Conservation (phyloP, 1,140 invertebrate species). For the Drosophila kikkawai region DNA sequence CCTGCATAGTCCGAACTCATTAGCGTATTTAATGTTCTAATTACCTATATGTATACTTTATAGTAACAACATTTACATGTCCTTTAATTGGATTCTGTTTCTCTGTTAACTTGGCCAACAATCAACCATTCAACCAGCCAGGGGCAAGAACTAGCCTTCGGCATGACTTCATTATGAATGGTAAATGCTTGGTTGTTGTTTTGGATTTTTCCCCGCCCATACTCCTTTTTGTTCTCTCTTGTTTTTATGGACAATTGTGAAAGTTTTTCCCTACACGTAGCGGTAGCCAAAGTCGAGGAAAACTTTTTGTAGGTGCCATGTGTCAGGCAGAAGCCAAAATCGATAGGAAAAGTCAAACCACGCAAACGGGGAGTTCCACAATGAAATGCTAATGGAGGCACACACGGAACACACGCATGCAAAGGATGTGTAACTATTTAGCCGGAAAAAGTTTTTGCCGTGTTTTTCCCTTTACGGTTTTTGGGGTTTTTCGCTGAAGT, state of each 20-base stretch:
- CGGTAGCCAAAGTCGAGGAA: conserved; percentile 28
- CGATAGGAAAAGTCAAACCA: conserved; percentile 54
- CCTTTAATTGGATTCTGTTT: conserved; percentile 41
- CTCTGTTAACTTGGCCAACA: conserved; percentile 36
- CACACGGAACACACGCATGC: conserved; percentile 10
- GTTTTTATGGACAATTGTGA: conserved; percentile 50
- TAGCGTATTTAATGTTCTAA: conserved; percentile 36
- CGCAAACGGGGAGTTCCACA: conserved; percentile 34
- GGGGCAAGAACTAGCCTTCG: conserved; percentile 18
- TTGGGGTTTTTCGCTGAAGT: conserved; percentile 21
- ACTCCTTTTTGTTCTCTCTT: not conserved
- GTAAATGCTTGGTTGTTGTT: conserved; percentile 39
- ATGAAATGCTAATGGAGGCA: conserved; percentile 47
- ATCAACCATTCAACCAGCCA: conserved; percentile 8
- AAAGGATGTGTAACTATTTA: conserved; percentile 38
- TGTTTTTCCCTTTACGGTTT: conserved; percentile 13
- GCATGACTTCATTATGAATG: conserved; percentile 51
- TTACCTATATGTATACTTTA: conserved; percentile 16
- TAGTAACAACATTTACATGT: conserved; percentile 2
- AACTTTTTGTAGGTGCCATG: conserved; percentile 45
- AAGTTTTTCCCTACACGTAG: conserved; percentile 30
- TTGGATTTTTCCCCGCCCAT: conserved; percentile 6
- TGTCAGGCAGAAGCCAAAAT: conserved; percentile 40
- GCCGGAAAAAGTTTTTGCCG: conserved; percentile 36
- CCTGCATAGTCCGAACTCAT: conserved; percentile 10